Base-by-base conservation (phyloP, 53 echinoderm and acorn worm genomes). In the Pentamera pediparva region DNA sequence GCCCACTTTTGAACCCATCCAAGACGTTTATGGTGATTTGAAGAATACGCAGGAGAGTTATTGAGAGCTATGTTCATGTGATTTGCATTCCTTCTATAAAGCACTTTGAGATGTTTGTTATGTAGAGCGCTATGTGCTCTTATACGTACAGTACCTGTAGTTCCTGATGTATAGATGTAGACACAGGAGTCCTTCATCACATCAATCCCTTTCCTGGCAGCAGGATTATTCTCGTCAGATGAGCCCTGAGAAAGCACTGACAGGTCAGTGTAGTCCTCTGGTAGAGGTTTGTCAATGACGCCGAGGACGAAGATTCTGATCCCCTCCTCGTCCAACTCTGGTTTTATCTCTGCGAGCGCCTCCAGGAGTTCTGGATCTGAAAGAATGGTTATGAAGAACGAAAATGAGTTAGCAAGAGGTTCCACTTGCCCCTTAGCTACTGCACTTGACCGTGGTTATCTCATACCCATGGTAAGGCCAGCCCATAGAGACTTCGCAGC, bases 151-250 rank as follows among this genome's bases (percentile, higher is more conserved):
- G 27, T 55, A 93, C 93, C 93, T 36, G 93, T 93, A 49, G 93
- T 93, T 27, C 93, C 93, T 0, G 93, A 93, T 12, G 93, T 93
- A 53, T 86, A 93, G 5, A 93, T 93, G 52, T 89, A 89, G 36
- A 86, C 59, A 13, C 86, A 83, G 20, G 64, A 75, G 41, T 89
- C 93, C 1, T 49, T 70, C n/a, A 30, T n/a, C 6, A 50, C 2
- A 11, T 51, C 50, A 17, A 70, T 24, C n/a, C 71, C 71, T 70
- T 70, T 70, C 20, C 71, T 21, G 22, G 51, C 49, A 6, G 27
- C 15, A 70, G 32, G 33, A 50, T 48, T 30, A 21, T 70, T 70
- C 26, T 48, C 52, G 18, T 48, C 55, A 22, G 73, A 72, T 6
- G 73, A 51, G 17, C 11, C 24, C 17, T 19, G 9, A 9, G 55